Conservation (phyloP, 2,888 invertebrate species). For the Caenorhabditis wallacei region DNA sequence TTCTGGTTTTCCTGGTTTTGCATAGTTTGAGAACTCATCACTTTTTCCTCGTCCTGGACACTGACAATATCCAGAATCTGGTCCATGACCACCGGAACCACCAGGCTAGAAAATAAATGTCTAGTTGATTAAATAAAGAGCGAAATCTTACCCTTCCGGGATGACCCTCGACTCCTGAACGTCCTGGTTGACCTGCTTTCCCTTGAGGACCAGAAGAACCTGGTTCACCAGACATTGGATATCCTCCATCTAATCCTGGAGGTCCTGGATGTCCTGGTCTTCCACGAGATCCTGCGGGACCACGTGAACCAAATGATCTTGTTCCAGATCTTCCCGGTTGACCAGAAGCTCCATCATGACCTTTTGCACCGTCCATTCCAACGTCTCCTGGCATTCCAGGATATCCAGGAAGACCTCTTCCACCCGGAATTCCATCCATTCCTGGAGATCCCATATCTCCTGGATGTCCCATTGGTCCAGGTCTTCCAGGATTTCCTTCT, state of each 20-base stretch:
- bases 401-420: slow-evolving; percentile 37
- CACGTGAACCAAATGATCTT: slow-evolving; percentile 32
- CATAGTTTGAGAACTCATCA: slow-evolving; percentile 51
- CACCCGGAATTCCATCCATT: slow-evolving; percentile 45
- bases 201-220: slow-evolving; percentile 44
- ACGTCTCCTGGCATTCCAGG: slow-evolving; percentile 48
- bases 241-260: slow-evolving; percentile 51
- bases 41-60: slow-evolving; percentile 54
- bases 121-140: not conserved
- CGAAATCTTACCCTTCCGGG: slow-evolving; percentile 50
- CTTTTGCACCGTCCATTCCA: slow-evolving; percentile 36
- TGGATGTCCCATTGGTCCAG: slow-evolving; percentile 47
- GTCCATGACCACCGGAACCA: slow-evolving; percentile 39
- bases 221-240: slow-evolving; percentile 36
- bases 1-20: not conserved
- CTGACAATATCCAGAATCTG: slow-evolving; percentile 60
- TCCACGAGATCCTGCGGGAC: slow-evolving; percentile 40
- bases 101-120: slow-evolving; percentile 44
- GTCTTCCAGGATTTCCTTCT: slow-evolving; percentile 43
- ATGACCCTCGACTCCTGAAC: slow-evolving; percentile 52
- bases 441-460: slow-evolving; percentile 36
- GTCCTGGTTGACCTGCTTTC: slow-evolving; percentile 45
- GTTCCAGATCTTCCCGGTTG: slow-evolving; percentile 55
- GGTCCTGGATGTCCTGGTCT: slow-evolving; percentile 41
- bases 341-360: slow-evolving; percentile 48